phyloP scores from a whole-genome alignment of 2,888 invertebrate genomes.

The Brachynemurus nebulosus region DNA sequence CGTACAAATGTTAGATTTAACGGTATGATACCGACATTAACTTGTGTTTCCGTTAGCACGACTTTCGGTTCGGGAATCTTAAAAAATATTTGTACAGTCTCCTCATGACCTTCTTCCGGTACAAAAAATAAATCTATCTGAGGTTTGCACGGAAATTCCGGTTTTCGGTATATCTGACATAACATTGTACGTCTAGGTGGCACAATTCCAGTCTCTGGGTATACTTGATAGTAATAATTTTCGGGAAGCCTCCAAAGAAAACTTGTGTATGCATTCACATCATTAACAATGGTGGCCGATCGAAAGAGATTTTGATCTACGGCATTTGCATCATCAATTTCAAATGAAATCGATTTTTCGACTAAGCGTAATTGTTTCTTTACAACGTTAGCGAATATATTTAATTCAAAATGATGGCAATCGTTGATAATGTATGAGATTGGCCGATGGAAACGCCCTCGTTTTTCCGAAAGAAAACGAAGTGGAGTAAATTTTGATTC shows the following conservation, averaged over 20 bases:
- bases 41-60: not conserved
- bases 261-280: not conserved
- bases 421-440: slow-evolving; percentile 1
- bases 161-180: not conserved
- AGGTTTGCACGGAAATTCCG: not conserved
- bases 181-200: not conserved
- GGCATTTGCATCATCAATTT: slow-evolving; percentile 3
- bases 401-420: not conserved
- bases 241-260: not conserved
- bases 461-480: not conserved
- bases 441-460: not conserved
- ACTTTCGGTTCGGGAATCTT: not conserved
- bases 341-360: not conserved
- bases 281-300: not conserved
- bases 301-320: not conserved
- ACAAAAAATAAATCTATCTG: not conserved
- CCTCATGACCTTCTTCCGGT: not conserved
- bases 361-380: not conserved
- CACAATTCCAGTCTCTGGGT: not conserved
- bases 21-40: not conserved
- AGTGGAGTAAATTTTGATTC: not conserved
- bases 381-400: not conserved
- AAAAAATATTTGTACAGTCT: not conserved
- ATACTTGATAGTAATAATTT: not conserved
- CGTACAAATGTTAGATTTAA: not conserved